These are phyloP conservation scores for Hydropsyche tenuis DNA, from an alignment of 1,140 invertebrate species.

Conservation along the genomic window DNA sequence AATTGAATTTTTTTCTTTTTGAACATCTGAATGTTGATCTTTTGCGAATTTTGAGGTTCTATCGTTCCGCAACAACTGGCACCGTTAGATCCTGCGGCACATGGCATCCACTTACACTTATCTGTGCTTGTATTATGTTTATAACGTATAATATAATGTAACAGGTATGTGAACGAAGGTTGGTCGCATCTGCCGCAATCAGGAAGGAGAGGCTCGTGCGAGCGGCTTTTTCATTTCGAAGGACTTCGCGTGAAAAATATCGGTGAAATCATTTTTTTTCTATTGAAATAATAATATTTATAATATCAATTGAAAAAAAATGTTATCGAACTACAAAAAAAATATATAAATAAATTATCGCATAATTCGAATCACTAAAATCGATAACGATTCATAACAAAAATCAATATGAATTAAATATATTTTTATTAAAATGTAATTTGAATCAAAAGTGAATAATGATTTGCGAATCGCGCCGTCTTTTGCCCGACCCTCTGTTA, in stretches of 20 bases:
- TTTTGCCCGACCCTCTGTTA: conserved; percentile 39
- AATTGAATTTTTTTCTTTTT: no score
- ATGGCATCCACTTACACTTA: background rate
- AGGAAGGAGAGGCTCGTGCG: conserved; percentile 43
- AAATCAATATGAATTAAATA: background rate
- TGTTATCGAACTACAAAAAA: no score
- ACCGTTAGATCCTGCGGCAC: conserved; percentile 9
- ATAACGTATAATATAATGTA: background rate
- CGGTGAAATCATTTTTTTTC: no score
- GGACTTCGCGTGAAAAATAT: conserved; percentile 2
- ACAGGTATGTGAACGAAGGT: conserved; percentile 8
- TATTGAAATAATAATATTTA: no score
- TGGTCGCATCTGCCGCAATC: conserved; percentile 44
- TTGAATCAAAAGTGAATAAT: background rate
- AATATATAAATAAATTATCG: no score
- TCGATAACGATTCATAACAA: no score
- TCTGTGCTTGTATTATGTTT: background rate
- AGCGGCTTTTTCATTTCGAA: conserved; percentile 8
- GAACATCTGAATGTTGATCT: no score
- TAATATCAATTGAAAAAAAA: no score
- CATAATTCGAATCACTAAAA: no score
- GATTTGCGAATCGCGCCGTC: conserved; percentile 14
- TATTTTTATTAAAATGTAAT: background rate
- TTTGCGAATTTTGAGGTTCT: background rate
- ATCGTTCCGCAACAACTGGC: conserved; percentile 5